Base-by-base conservation (phyloP, 2,888 invertebrate genomes). In the Erebia ligea region DNA sequence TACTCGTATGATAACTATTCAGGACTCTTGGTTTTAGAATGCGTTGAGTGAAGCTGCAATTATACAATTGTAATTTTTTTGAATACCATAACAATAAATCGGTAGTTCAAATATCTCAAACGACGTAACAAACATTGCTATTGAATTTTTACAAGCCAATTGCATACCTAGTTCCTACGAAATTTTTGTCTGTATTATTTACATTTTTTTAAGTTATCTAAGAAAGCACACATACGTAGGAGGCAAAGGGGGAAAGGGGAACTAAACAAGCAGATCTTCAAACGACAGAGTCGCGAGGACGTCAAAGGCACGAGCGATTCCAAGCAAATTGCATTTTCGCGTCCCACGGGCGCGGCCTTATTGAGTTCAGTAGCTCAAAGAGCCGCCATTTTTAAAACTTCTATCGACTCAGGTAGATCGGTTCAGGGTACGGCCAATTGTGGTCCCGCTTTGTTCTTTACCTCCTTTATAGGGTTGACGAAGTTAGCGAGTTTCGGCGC, bases 321-420 rank as follows among this genome's bases (percentile, higher is more conserved):
- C 84, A 84, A 77, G 78, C 87, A 89, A 92, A 92, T 92, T 90
- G 85, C 86, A 91, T 93, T 92, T 92, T 86, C 91, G 89, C 92
- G 91, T 92, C 92, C 92, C 92, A 86, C 87, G 89, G 89, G 90
- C 86, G 82, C 78, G 81, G 82, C 85, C 84, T 90, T 90, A 93
- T 93, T 86, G 91, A 91, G 86, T 93, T 91, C 86, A 61, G 19
- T 72, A 84, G 84, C 83, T 92, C 92, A 91, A 91, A 93, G 91
- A 91, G 88, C 88, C 85, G 89, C 89, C 90, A 90, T 91, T 92
- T 92, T 92, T 90, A 90, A 91, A 91, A 91, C 83, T 91, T 90
- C 86, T 85, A 88, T 86, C 85, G 85, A 87, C 84, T 84, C 89
- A 90, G 90, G 90, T 90, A 90, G 84, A 77, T 76, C 74, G 84